These are phyloP conservation scores for Charadrius vociferus DNA, from an alignment of 2,113 vertebrate genomes.

Conservation along the genomic window DNA sequence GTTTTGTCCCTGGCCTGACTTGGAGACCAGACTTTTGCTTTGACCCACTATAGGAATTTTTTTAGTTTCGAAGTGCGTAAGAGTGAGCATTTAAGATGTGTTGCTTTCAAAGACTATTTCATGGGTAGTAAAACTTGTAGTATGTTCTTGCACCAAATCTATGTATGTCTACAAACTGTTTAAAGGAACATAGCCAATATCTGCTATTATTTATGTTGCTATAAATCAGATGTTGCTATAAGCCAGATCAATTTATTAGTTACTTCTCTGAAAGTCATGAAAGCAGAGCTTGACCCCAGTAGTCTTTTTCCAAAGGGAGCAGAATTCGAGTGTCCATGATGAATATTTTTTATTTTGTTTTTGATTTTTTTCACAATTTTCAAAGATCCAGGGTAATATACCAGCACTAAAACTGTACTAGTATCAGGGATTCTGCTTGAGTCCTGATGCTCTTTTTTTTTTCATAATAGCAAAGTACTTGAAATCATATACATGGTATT, in stretches of 20 bases:
- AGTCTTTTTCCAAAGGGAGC: not conserved
- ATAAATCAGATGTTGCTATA: no score
- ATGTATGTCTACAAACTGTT: not conserved
- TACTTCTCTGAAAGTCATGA: not conserved
- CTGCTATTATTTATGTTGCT: not conserved
- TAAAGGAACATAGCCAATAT: not conserved
- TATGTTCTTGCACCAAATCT: not conserved
- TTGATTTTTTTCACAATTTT: fast-evolving
- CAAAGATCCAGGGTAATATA: not conserved
- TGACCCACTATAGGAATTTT: fast-evolving
- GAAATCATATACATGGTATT: not conserved
- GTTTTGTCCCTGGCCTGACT: not conserved
- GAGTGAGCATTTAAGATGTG: not conserved
- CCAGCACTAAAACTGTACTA: not conserved
- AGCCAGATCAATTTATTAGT: not conserved
- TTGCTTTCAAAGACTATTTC: not conserved
- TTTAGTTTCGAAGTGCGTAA: not conserved
- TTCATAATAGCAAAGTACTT: not conserved
- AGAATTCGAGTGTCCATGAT: not conserved
- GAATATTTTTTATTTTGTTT: not conserved
- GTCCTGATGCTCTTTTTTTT: not conserved
- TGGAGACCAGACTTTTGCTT: not conserved
- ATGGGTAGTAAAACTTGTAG: not conserved
- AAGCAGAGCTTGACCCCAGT: not conserved
- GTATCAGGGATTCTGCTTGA: not conserved